A percentile compares a stretch with the other conserved stretches of the same genome.
These are phyloP conservation scores for Priocnemis perturbator DNA, from an alignment of 2,888 invertebrate genomes.

Conservation along the genomic window DNA sequence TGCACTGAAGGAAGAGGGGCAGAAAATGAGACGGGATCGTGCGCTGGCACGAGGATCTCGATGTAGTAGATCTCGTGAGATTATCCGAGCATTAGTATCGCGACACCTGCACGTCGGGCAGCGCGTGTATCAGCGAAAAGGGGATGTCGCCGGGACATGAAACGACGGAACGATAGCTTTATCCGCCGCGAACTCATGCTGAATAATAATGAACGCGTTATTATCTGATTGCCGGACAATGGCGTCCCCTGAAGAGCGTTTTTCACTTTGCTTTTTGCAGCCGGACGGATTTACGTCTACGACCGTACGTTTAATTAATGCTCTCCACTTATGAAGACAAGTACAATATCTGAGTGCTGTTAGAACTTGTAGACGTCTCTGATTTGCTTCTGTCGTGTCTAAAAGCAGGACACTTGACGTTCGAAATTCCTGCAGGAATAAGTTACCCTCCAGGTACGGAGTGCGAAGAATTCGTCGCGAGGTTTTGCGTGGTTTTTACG, in stretches of 20 bases:
- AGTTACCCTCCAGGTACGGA: too few relatives aligned
- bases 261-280: constrained; percentile 26
- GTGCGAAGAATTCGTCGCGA: constrained; percentile 38
- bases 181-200: constrained; percentile 9
- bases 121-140: constrained; percentile 61
- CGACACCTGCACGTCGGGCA: constrained; percentile 69
- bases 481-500: constrained; percentile 61
- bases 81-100: constrained; percentile 65
- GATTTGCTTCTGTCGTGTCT: too few relatives aligned
- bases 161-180: constrained; percentile 50
- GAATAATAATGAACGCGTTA: constrained; percentile 21
- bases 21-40: too few relatives aligned
- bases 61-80: constrained; percentile 68
- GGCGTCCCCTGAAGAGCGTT: constrained; percentile 58
- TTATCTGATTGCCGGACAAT: constrained; percentile 61
- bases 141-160: constrained; percentile 32
- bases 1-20: too few relatives aligned
- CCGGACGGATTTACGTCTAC: constrained; percentile 4
- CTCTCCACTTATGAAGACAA: too few relatives aligned
- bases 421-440: too few relatives aligned
- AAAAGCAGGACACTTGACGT: too few relatives aligned
- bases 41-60: constrained; percentile 49
- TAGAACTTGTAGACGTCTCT: too few relatives aligned
- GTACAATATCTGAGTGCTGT: too few relatives aligned
- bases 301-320: too few relatives aligned